Conservation (phyloP, 1,140 invertebrate species). For the Hycleus cichorii region DNA sequence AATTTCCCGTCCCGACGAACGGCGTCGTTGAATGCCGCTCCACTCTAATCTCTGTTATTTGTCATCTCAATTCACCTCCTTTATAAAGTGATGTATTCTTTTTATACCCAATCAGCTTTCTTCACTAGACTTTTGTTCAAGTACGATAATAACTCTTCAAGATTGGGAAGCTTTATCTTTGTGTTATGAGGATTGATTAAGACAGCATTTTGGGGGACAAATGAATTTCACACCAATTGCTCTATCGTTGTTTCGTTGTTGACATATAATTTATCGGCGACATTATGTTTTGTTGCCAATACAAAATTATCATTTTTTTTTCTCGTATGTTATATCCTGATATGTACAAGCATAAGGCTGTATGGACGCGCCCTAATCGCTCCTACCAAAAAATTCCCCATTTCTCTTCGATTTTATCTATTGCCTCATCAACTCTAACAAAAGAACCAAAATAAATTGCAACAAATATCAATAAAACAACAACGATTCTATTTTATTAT, state of each 20-base stretch:
- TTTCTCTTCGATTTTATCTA: too few relatives aligned
- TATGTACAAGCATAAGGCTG: too few relatives aligned
- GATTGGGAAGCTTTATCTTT: slow-evolving; percentile 33
- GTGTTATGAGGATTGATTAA: slow-evolving; percentile 38
- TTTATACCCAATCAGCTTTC: slow-evolving; percentile 34
- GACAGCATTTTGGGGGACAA: slow-evolving; percentile 27
- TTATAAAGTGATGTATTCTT: slow-evolving; percentile 37
- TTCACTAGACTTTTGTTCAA: slow-evolving; percentile 33
- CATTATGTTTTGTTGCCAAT: slow-evolving; percentile 27
- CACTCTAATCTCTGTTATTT: slow-evolving; percentile 35
- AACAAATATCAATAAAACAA: too few relatives aligned
- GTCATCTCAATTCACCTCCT: slow-evolving; percentile 38
- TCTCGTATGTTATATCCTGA: background rate
- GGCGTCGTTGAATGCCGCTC: slow-evolving; percentile 32
- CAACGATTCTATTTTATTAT: too few relatives aligned
- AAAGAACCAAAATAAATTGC: too few relatives aligned
- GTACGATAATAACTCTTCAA: slow-evolving; percentile 30
- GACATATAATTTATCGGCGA: slow-evolving; percentile 29
- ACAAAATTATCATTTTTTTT: slow-evolving; percentile 28
- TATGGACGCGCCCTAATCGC: too few relatives aligned
- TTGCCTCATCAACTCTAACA: too few relatives aligned
- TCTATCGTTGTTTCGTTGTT: slow-evolving; percentile 31
- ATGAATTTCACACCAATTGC: slow-evolving; percentile 39
- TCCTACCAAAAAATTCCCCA: too few relatives aligned
- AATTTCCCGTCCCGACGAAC: slow-evolving; percentile 32